Evolutionary conservation across 2,113 vertebrate genomes (phyloP).

Genomic region (Tetrax tetrax): DNA sequence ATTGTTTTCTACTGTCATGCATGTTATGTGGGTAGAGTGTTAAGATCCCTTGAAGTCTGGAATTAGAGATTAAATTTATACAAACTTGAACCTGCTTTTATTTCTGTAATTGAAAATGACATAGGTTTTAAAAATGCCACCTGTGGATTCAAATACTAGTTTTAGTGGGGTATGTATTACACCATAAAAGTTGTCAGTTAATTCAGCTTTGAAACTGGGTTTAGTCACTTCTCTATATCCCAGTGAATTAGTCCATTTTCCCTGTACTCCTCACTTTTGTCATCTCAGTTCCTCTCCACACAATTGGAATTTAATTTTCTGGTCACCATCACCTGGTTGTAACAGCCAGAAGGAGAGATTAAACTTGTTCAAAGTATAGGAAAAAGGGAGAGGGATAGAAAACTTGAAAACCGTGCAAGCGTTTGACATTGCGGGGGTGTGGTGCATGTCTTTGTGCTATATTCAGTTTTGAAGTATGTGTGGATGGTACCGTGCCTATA

Average conservation of each 20-base stretch:
- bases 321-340: not conserved
- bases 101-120: not conserved
- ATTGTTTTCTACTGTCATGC: accelerated
- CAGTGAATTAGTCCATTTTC: not conserved
- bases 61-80: not conserved
- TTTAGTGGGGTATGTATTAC: not conserved
- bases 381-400: not conserved
- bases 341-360: not conserved
- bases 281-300: not conserved
- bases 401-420: not conserved
- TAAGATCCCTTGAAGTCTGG: not conserved
- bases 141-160: not conserved
- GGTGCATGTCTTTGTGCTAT: not conserved
- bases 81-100: not conserved
- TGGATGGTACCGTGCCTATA: not conserved
- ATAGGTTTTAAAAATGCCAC: not conserved
- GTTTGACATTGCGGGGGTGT: not conserved
- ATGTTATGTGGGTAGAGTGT: not conserved
- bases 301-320: not conserved
- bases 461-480: not conserved
- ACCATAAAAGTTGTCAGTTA: not conserved
- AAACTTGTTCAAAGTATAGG: not conserved
- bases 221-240: not conserved
- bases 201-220: not conserved
- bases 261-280: not conserved